phyloP scores from a whole-genome alignment of 2,113 vertebrate genomes.

The Chaetodon auriga region DNA sequence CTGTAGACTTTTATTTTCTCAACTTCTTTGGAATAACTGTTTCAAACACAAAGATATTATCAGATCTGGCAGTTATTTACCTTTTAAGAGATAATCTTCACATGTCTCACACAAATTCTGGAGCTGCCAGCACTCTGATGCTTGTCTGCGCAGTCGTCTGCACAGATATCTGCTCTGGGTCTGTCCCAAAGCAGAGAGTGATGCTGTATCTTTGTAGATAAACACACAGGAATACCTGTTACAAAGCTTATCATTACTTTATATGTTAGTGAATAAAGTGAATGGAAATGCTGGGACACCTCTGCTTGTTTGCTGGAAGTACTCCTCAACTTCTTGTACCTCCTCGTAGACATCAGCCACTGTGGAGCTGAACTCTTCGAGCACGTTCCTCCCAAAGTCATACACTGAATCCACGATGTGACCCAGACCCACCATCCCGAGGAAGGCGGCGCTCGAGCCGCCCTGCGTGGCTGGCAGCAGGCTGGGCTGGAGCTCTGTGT shows the following conservation, averaged over 20 bases:
- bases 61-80: slow-evolving; percentile 71
- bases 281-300: slow-evolving; percentile 64
- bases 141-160: slow-evolving; percentile 83
- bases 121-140: slow-evolving; percentile 85
- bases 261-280: not conserved
- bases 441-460: not conserved
- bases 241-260: not conserved
- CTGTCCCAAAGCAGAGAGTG: slow-evolving; percentile 14
- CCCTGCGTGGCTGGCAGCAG: slow-evolving; percentile 62
- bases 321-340: slow-evolving; percentile 66
- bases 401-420: slow-evolving; percentile 81
- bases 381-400: slow-evolving; percentile 84
- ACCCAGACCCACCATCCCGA: slow-evolving; percentile 74
- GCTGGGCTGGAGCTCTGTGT: slow-evolving; percentile 73
- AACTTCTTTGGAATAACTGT: too few relatives aligned
- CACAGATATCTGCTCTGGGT: slow-evolving; percentile 70
- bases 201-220: slow-evolving; percentile 37
- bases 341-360: slow-evolving; percentile 77
- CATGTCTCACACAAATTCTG: slow-evolving; percentile 86
- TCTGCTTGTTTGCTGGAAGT: slow-evolving; percentile 67
- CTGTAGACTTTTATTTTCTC: too few relatives aligned
- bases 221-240: not conserved
- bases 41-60: not conserved
- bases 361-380: slow-evolving; percentile 81
- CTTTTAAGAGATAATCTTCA: slow-evolving; percentile 81